A percentile compares a stretch with the other conserved stretches of the same genome.
phyloP scores from a whole-genome alignment of 2,888 invertebrate genomes.

The Zaprionus obscuricornis region DNA sequence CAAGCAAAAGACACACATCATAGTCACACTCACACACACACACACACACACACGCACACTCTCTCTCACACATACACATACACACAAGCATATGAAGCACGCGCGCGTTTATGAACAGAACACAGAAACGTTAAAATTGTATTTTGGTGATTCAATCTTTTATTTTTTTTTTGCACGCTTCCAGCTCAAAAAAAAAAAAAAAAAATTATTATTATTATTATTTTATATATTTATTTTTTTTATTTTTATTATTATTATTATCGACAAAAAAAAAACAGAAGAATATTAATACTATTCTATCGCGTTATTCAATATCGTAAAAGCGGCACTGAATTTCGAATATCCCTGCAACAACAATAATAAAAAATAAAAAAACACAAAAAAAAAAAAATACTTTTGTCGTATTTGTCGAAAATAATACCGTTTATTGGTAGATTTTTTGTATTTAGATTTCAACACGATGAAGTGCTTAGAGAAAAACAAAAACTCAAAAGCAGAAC shows the following conservation, averaged over 20 bases:
- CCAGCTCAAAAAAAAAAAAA: constrained; percentile 13
- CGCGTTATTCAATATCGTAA: no score
- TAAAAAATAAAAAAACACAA: no score
- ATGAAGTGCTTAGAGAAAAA: constrained; percentile 48
- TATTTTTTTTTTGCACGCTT: constrained; percentile 27
- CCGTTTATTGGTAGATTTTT: constrained; percentile 28
- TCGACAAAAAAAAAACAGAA: no score
- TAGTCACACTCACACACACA: constrained; percentile 12
- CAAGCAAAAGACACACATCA: constrained; percentile 25
- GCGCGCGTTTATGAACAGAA: constrained; percentile 40
- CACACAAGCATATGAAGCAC: constrained; percentile 39
- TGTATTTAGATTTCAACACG: no score
- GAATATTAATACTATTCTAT: no score
- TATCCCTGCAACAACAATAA: no score
- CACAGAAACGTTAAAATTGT: constrained; percentile 33
- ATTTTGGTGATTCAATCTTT: constrained; percentile 37
- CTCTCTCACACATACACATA: constrained; percentile 5
- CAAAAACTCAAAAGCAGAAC: constrained; percentile 51
- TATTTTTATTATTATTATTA: no score
- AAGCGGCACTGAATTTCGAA: no score
- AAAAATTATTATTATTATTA: no score
- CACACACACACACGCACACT: constrained; percentile 14
- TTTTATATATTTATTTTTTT: no score
- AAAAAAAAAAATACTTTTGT: no score
- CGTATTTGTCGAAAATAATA: constrained; percentile 23